A percentile compares a stretch with the other conserved stretches of the same genome.
Conservation (phyloP, 2,888 invertebrate species). For the Halocaridina rubra region DNA sequence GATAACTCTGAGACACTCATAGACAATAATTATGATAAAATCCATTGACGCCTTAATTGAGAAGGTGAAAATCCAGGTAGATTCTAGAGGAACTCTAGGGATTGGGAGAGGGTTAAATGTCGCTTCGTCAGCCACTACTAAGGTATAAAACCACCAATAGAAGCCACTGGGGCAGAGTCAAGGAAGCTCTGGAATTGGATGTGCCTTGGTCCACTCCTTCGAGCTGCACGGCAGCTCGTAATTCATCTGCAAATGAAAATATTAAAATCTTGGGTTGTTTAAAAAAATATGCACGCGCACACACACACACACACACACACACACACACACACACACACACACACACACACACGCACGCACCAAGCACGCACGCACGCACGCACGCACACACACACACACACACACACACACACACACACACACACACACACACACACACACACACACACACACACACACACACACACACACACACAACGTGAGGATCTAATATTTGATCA, state of each 20-base stretch:
- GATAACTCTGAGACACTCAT: too few relatives aligned
- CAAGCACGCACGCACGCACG: too few relatives aligned
- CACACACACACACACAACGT: neutral
- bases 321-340: constrained; percentile 1
- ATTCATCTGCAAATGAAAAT: neutral
- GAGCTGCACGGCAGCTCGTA: neutral
- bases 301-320: constrained; percentile 9
- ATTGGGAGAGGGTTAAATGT: too few relatives aligned
- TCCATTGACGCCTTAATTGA: too few relatives aligned
- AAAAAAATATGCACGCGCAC: neutral
- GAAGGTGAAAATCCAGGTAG: too few relatives aligned
- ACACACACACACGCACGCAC: constrained; percentile 9
- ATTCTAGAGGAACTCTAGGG: too few relatives aligned
- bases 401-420: neutral
- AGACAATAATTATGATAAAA: too few relatives aligned
- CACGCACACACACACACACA: constrained; percentile 3
- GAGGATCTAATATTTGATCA: neutral
- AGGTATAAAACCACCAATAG: too few relatives aligned
- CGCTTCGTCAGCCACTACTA: too few relatives aligned
- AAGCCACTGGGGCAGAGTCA: too few relatives aligned
- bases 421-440: neutral
- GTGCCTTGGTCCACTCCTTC: neutral
- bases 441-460: neutral
- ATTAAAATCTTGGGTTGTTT: too few relatives aligned
- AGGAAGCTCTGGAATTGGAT: too few relatives aligned